A percentile compares a stretch with the other conserved stretches of the same genome.
Conservation (phyloP, 2,113 vertebrate species). For the Grus americana region DNA sequence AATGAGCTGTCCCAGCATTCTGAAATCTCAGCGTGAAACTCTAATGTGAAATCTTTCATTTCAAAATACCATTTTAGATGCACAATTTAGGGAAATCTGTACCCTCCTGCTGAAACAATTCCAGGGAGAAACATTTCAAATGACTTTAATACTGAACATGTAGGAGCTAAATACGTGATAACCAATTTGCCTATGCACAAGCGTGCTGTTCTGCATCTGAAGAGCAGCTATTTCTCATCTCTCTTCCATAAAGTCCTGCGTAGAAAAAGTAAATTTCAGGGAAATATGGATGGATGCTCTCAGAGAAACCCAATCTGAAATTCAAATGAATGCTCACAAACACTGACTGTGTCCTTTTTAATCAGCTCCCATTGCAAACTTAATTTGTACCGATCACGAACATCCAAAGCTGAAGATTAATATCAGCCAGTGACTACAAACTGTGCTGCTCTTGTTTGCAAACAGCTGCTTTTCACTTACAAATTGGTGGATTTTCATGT, state of each 20-base stretch:
- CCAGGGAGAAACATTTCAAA: neutral
- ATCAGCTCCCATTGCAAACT: neutral
- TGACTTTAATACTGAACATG: neutral
- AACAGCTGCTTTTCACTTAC: neutral
- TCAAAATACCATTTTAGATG: neutral
- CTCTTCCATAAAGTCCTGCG: neutral
- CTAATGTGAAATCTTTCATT: neutral
- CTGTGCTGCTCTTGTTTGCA: neutral
- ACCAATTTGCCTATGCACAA: neutral
- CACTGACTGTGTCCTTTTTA: neutral
- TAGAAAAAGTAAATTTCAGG: neutral
- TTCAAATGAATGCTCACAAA: neutral
- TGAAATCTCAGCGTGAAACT: neutral
- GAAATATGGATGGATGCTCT: neutral
- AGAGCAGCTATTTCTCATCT: neutral
- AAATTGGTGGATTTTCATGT: neutral
- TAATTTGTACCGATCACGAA: neutral
- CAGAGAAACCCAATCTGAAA: neutral
- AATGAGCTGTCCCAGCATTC: neutral
- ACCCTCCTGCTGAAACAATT: neutral
- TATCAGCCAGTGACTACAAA: neutral
- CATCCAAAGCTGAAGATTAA: neutral
- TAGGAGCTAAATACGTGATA: neutral
- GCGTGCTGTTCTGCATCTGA: neutral
- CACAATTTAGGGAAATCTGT: neutral